phyloP scores from a whole-genome alignment of 2,797 vertebrate genomes.

The Coranthus polyacanthus region DNA sequence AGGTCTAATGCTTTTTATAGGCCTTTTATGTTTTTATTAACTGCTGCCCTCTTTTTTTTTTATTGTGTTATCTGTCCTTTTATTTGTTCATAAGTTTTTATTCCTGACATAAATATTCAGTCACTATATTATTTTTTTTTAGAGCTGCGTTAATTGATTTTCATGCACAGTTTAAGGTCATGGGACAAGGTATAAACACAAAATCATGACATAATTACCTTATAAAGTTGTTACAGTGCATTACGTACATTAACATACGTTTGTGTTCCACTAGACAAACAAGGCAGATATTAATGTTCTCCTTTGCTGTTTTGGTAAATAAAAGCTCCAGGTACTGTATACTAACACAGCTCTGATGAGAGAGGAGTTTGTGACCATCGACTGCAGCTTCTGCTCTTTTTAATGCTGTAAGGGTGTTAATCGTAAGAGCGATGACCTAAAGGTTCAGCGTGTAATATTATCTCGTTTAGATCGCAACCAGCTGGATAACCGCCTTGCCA shows the following conservation, averaged over 20 bases:
- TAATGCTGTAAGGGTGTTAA: too few relatives aligned
- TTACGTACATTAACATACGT: slow-evolving; percentile 22
- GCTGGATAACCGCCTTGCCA: too few relatives aligned
- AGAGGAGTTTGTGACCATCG: too few relatives aligned
- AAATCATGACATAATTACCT: slow-evolving; percentile 27
- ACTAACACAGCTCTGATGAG: too few relatives aligned
- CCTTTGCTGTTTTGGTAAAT: too few relatives aligned
- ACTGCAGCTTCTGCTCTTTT: too few relatives aligned
- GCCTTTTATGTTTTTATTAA: slow-evolving; percentile 3
- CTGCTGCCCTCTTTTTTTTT: slow-evolving; percentile 2
- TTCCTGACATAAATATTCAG: slow-evolving; percentile 3
- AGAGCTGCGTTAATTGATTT: slow-evolving; percentile 25
- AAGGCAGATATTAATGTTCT: too few relatives aligned
- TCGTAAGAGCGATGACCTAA: too few relatives aligned
- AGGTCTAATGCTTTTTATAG: neutral
- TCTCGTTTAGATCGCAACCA: too few relatives aligned
- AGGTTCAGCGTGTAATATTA: too few relatives aligned
- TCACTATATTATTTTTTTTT: slow-evolving; percentile 15
- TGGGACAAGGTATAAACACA: slow-evolving; percentile 39
- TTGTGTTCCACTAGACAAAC: neutral
- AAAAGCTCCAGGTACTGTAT: too few relatives aligned
- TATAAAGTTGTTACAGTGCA: slow-evolving; percentile 23
- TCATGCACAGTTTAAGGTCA: slow-evolving; percentile 5
- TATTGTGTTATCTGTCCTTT: slow-evolving; percentile 4
- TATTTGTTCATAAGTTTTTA: neutral